A percentile compares a stretch with the other conserved stretches of the same genome.
Conservation (phyloP, 2,888 invertebrate species). For the Exocentrus adspersus region DNA sequence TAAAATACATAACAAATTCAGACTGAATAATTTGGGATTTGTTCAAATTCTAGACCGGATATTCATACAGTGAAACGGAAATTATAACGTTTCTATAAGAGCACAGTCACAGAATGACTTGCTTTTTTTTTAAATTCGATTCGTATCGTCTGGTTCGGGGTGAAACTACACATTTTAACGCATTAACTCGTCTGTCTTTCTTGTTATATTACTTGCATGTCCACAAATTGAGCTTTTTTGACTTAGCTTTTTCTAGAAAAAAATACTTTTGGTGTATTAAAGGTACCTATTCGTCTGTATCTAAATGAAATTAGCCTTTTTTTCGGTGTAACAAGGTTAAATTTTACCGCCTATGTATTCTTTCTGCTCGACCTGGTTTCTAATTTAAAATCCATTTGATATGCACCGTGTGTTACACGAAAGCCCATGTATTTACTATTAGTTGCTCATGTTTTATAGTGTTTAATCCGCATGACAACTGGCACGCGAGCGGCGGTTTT, state of each 20-base stretch:
- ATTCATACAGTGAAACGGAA: slow-evolving; percentile 45
- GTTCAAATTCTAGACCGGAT: slow-evolving; percentile 38
- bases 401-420: slow-evolving; percentile 19
- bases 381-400: slow-evolving; percentile 22
- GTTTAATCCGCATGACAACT: slow-evolving; percentile 19
- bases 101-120: slow-evolving; percentile 42
- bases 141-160: slow-evolving; percentile 2
- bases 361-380: slow-evolving; percentile 1
- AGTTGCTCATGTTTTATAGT: slow-evolving; percentile 6
- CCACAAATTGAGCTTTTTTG: too few species aligned
- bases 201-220: too few species aligned
- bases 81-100: slow-evolving; percentile 43
- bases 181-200: too few species aligned
- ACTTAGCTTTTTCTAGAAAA: too few species aligned
- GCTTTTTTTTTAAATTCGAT: slow-evolving; percentile 29
- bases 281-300: too few species aligned
- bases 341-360: background rate
- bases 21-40: slow-evolving; percentile 30
- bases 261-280: too few species aligned
- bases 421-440: slow-evolving; percentile 7
- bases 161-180: background rate
- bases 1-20: too few species aligned
- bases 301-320: background rate
- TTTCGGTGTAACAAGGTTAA: background rate
- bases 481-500: slow-evolving; percentile 9